A percentile compares a stretch with the other conserved stretches of the same genome.
Evolutionary conservation across 2,888 invertebrate genomes (phyloP).

Genomic region (Acleris literana): DNA sequence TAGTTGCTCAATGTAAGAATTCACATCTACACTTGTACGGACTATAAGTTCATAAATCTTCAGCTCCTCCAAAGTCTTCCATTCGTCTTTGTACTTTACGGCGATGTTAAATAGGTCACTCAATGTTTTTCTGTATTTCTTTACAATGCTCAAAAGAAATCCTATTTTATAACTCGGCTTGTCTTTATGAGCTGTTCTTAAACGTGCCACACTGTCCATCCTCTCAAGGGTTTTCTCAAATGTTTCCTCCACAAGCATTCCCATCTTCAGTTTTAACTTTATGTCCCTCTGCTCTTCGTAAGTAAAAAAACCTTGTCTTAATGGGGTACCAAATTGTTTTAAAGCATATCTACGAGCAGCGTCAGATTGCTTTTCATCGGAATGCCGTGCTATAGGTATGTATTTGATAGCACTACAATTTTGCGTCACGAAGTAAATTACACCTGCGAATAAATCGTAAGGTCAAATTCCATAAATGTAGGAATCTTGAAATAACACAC

Average conservation of each 20-base stretch:
- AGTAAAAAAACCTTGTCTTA: neutral
- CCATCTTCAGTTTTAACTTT: slow-evolving; percentile 63
- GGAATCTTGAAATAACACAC: too few relatives aligned
- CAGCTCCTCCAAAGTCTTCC: slow-evolving; percentile 69
- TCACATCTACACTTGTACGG: too few relatives aligned
- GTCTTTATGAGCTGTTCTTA: slow-evolving; percentile 51
- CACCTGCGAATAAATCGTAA: slow-evolving; percentile 12
- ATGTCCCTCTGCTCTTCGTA: slow-evolving; percentile 54
- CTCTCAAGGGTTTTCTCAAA: slow-evolving; percentile 60
- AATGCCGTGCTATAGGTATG: slow-evolving; percentile 12
- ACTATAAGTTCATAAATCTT: slow-evolving; percentile 72
- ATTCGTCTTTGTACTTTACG: slow-evolving; percentile 66
- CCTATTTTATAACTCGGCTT: slow-evolving; percentile 62
- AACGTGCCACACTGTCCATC: slow-evolving; percentile 51
- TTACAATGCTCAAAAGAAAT: slow-evolving; percentile 66
- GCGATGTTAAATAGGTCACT: slow-evolving; percentile 72
- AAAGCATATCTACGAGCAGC: slow-evolving; percentile 5
- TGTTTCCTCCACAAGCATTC: slow-evolving; percentile 62
- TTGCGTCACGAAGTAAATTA: slow-evolving; percentile 1
- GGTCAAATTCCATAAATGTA: too few relatives aligned
- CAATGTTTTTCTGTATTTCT: slow-evolving; percentile 63
- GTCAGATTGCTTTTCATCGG: neutral
- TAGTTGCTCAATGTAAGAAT: too few relatives aligned
- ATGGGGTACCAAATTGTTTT: slow-evolving; percentile 1
- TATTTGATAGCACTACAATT: slow-evolving; percentile 16